Evolutionary conservation across 2,797 vertebrate genomes (phyloP), one percentile per base, ranked within the genome.

Genomic region (Enteromius viviparus): DNA sequence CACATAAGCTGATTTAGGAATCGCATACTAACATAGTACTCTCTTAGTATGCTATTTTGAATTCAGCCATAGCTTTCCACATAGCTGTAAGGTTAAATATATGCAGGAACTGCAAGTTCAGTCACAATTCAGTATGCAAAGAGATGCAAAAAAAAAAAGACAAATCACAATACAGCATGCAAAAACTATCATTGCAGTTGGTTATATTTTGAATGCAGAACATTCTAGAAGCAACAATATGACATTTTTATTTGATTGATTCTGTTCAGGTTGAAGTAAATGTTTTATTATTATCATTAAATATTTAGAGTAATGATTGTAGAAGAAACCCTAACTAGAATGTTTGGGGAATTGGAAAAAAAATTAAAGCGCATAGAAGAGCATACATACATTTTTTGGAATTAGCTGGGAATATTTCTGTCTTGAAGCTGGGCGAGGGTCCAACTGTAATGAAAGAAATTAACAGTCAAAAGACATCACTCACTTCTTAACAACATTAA

Each of bases 381-480:
- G 66, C 34, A 68, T 21, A 84, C 87, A 77, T 85, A 89, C 88
- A 29, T 88, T 89, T 89, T 88, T 89, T 89, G 84, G 87, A 77
- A 84, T 79, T 87, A 58, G 88, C 5, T 17, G 86, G 87, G 78
- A 88, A 89, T 47, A 88, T 84, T 83, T 89, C 88, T 32, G 87
- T 80, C 80, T 89, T 89, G 78, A 87, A 89, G 80, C 76, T 89
- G 51, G 88, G 87, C 3, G 88, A 83, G 23, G 87, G 88, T 85
- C 88, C 87, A 40, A 87, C 87, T 89, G 32, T 62, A 87, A 87
- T 0, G 5, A 78, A 64, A 80, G 26, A 74, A 72, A 58, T 55
- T 1, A 55, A 79, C 45, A 47, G 60, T 74, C 37, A 65, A 40
- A 77, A 78, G 21, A 45, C 47, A 32, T 12, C 32, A 42, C 37